phyloP scores from a whole-genome alignment of 1,140 invertebrate genomes.

The Metaphire vulgaris region DNA sequence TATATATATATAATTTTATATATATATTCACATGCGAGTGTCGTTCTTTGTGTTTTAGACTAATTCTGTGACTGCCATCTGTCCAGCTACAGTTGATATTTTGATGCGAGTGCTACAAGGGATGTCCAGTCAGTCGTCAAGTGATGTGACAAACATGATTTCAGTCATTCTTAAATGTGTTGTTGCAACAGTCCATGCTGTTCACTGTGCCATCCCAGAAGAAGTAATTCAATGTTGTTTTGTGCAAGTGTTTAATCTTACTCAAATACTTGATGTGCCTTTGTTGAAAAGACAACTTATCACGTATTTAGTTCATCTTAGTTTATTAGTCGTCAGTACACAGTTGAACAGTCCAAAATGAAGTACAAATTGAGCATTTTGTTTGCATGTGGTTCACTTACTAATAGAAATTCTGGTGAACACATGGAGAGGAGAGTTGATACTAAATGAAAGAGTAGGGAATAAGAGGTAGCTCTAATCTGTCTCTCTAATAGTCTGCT shows the following conservation, averaged over 20 bases:
- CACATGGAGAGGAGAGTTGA: no score
- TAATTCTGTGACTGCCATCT: not conserved
- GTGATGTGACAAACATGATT: not conserved
- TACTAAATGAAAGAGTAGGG: no score
- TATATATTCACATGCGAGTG: no score
- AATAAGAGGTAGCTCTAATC: no score
- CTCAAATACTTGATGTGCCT: no score
- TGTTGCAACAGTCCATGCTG: not conserved
- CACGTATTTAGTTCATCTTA: not conserved
- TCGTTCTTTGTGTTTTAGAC: not conserved
- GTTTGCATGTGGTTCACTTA: no score
- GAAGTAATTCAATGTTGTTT: not conserved
- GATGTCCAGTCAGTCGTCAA: not conserved
- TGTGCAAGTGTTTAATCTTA: not conserved
- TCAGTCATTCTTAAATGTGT: not conserved
- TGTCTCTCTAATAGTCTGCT: no score
- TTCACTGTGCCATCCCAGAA: not conserved
- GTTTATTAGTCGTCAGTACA: not conserved
- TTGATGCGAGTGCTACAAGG: not conserved
- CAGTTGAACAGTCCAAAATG: no score
- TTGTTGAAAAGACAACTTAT: not conserved
- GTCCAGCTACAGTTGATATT: not conserved
- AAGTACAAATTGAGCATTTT: no score
- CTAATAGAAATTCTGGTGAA: no score
- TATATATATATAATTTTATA: no score